These are phyloP conservation scores for Trichosurus vulpecula DNA, from an alignment of 2,797 vertebrate genomes.

Conservation along the genomic window DNA sequence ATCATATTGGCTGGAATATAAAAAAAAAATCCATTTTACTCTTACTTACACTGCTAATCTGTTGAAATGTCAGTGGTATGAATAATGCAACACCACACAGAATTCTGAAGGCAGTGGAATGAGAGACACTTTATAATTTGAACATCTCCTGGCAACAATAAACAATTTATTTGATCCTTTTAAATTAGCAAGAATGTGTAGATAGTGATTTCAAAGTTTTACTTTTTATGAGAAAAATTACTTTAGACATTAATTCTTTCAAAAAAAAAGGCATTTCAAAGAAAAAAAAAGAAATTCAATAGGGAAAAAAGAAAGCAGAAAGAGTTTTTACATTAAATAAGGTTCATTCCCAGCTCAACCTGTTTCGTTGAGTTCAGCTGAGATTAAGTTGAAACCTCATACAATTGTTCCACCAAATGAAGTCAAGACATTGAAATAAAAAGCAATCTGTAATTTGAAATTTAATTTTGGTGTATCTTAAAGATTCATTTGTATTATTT, in stretches of 20 bases:
- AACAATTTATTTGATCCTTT: constrained; percentile 54
- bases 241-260: constrained; percentile 37
- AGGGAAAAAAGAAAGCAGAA: background rate
- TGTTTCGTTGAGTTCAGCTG: constrained; percentile 32
- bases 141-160: constrained; percentile 56
- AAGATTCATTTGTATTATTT: background rate
- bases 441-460: background rate
- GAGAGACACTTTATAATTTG: constrained; percentile 62
- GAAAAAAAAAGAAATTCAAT: background rate
- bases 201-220: constrained; percentile 4
- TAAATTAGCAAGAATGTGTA: constrained; percentile 50
- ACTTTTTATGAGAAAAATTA: constrained; percentile 21
- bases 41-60: constrained; percentile 63
- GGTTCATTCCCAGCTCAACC: background rate
- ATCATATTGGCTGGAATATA: constrained; percentile 54
- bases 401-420: background rate
- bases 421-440: background rate
- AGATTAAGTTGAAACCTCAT: background rate
- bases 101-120: constrained; percentile 53
- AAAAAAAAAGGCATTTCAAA: constrained; percentile 12
- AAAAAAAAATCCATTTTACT: constrained; percentile 64
- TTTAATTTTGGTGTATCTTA: background rate
- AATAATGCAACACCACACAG: constrained; percentile 56
- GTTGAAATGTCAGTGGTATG: constrained; percentile 44
- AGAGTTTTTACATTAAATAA: background rate